These are phyloP conservation scores for Pemphredon lugubris DNA, from an alignment of 2,888 invertebrate species.

Conservation along the genomic window DNA sequence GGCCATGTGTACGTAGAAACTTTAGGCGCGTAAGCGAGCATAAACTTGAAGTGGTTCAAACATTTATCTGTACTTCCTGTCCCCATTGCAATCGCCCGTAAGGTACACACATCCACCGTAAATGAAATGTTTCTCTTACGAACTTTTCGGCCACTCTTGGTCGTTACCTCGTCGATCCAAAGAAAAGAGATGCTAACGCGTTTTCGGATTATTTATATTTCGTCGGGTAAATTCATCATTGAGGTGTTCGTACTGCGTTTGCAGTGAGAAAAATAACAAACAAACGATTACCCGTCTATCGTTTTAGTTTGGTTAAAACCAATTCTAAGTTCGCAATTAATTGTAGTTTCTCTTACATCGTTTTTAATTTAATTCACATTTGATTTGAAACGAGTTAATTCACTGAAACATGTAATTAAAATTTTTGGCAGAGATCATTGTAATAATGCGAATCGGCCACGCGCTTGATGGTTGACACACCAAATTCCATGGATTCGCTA, in stretches of 20 bases:
- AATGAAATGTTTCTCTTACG: background rate
- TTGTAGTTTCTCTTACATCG: too few species aligned
- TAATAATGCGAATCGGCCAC: slow-evolving; percentile 22
- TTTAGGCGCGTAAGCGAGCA: slow-evolving; percentile 40
- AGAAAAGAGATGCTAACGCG: background rate
- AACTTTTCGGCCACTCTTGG: background rate
- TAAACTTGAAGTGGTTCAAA: slow-evolving; percentile 61
- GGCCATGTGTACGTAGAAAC: slow-evolving; percentile 58
- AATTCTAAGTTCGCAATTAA: too few species aligned
- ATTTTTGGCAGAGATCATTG: background rate
- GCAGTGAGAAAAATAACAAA: too few species aligned
- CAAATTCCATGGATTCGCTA: slow-evolving; percentile 10
- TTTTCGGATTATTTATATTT: too few species aligned
- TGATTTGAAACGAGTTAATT: too few species aligned
- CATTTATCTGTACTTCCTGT: slow-evolving; percentile 46
- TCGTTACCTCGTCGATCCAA: background rate
- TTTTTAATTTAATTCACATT: too few species aligned
- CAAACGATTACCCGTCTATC: too few species aligned
- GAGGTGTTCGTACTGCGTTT: too few species aligned
- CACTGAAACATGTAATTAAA: too few species aligned
- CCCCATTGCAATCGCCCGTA: slow-evolving; percentile 27
- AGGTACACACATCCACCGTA: background rate
- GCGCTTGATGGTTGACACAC: slow-evolving; percentile 26
- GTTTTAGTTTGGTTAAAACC: too few species aligned
- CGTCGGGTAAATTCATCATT: too few species aligned